phyloP scores from a whole-genome alignment of 2,113 vertebrate species.

The Pangasianodon hypophthalmus region DNA sequence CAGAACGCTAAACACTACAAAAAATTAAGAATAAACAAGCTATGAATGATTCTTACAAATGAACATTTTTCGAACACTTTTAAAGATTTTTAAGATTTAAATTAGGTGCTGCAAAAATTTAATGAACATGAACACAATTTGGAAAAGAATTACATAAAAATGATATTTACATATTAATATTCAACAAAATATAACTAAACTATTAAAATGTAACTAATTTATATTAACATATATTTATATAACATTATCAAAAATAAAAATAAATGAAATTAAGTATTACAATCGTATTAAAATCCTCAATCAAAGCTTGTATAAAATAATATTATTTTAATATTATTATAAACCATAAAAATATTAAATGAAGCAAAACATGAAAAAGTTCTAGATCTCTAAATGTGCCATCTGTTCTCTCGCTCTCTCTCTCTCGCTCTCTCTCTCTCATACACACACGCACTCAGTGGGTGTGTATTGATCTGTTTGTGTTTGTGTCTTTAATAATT shows the following conservation, averaged over 20 bases:
- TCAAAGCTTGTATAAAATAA: not conserved
- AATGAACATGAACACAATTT: too few relatives aligned
- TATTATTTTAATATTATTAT: too few relatives aligned
- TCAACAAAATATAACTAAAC: not conserved
- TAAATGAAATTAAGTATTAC: not conserved
- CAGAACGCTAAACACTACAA: not conserved
- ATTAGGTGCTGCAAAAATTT: too few relatives aligned
- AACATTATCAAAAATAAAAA: not conserved
- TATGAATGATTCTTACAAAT: not conserved
- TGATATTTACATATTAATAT: too few relatives aligned
- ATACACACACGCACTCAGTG: constrained; percentile 14
- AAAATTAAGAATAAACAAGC: not conserved
- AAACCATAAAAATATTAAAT: not conserved
- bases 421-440: not conserved
- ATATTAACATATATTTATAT: too few relatives aligned
- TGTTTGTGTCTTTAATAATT: constrained; percentile 20
- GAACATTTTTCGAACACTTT: too few relatives aligned
- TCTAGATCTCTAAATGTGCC: not conserved
- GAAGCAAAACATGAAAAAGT: not conserved
- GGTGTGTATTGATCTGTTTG: constrained; percentile 13
- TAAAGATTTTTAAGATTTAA: too few relatives aligned
- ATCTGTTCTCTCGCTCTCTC: not conserved
- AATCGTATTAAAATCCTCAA: not conserved
- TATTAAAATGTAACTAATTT: not conserved
- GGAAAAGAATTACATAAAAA: too few relatives aligned